Conservation (phyloP, 2,113 vertebrate genomes). For the Dolichotis patagonum region DNA sequence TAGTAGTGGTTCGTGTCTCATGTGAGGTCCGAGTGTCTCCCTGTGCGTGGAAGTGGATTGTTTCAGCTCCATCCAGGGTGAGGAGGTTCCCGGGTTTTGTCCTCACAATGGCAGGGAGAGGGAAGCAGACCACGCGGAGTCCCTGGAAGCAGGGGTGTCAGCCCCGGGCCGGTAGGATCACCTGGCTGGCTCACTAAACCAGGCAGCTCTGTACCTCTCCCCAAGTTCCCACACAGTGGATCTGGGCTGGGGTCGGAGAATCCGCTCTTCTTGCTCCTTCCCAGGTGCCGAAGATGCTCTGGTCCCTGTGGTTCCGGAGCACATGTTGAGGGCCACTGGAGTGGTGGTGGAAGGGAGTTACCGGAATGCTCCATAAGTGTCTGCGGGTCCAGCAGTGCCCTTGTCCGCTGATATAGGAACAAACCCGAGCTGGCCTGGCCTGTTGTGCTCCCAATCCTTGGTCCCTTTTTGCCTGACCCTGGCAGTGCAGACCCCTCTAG, state of each 20-base stretch:
- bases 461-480: neutral
- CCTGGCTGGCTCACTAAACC: neutral
- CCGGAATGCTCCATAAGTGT: neutral
- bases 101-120: neutral
- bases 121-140: neutral
- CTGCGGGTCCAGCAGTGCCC: accelerated
- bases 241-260: neutral
- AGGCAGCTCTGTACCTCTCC: too few relatives aligned
- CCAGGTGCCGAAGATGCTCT: too few relatives aligned
- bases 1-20: neutral
- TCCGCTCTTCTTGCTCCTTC: neutral
- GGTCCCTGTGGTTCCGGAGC: neutral
- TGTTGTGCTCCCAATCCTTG: too few relatives aligned
- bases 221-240: neutral
- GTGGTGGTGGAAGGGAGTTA: accelerated
- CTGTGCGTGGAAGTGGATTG: too few relatives aligned
- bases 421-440: neutral
- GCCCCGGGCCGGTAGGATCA: accelerated
- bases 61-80: neutral
- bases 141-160: neutral
- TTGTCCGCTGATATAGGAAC: too few relatives aligned
- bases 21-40: accelerated
- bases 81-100: neutral
- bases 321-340: neutral
- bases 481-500: neutral